Conservation (phyloP, 2,888 invertebrate genomes). For the Eupithecia vulgata region DNA sequence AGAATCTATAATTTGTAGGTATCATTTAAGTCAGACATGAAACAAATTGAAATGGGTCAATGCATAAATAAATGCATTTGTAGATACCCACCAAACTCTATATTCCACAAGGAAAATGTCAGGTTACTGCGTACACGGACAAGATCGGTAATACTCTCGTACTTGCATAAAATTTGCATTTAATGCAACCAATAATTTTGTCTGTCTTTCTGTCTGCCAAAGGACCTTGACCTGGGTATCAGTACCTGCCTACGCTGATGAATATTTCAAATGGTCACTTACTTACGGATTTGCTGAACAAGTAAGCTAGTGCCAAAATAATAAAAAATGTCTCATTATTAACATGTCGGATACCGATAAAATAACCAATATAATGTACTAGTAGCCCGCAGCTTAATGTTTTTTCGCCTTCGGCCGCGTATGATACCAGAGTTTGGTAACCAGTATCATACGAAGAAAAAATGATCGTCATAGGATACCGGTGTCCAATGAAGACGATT, state of each 20-base stretch:
- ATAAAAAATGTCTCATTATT: neutral
- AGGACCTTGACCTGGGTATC: constrained; percentile 37
- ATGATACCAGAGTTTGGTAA: too few species aligned
- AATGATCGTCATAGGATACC: too few species aligned
- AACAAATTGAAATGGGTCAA: constrained; percentile 8
- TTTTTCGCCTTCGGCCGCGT: too few species aligned
- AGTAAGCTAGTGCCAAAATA: constrained; percentile 29
- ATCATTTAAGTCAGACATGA: neutral
- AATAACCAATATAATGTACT: neutral
- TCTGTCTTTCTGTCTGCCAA: constrained; percentile 36
- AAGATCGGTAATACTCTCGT: constrained; percentile 15
- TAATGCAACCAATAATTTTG: constrained; percentile 21
- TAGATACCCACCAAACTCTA: neutral
- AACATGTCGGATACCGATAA: neutral
- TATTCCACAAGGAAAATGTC: constrained; percentile 14
- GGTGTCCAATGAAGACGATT: too few species aligned
- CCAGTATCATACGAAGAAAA: too few species aligned
- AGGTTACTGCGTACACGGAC: constrained; percentile 15
- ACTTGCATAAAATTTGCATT: constrained; percentile 15
- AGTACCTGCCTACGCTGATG: constrained; percentile 6
- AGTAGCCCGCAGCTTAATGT: too few species aligned
- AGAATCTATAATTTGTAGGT: too few species aligned
- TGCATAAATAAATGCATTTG: neutral
- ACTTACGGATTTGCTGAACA: constrained; percentile 26
- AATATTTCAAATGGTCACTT: constrained; percentile 27